These are phyloP conservation scores for Myotis lucifugus DNA, from an alignment of 2,113 vertebrate genomes.

Conservation along the genomic window DNA sequence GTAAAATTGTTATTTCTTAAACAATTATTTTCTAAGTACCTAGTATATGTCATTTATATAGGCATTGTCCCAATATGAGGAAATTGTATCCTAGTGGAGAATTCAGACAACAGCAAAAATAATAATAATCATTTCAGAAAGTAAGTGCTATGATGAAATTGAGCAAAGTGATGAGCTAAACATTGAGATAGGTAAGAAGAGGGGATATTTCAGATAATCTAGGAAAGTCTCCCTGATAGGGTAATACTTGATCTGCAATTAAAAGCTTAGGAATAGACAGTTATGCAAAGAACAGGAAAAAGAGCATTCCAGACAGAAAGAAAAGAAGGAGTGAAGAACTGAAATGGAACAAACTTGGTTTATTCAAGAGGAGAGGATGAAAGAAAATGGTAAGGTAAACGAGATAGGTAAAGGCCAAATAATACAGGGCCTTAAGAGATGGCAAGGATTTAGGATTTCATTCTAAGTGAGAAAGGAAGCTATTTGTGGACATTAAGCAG, in stretches of 20 bases:
- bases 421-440: neutral
- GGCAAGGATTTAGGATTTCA: neutral
- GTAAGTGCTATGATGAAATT: neutral
- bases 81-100: neutral
- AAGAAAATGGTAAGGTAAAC: neutral
- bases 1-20: slow-evolving; percentile 19
- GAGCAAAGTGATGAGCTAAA: neutral
- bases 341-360: neutral
- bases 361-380: neutral
- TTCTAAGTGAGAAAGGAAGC: neutral
- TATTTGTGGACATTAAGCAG: neutral
- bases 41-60: neutral
- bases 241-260: neutral
- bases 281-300: neutral
- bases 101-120: neutral
- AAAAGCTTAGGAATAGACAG: neutral
- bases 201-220: neutral
- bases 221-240: neutral
- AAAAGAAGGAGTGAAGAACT: neutral
- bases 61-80: neutral
- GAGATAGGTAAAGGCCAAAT: neutral
- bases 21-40: neutral
- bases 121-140: neutral
- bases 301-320: neutral
- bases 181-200: neutral